Percentiles rank a stretch among this genome's conserved stretches.
Conservation (phyloP, 92 coral and sea anemone genomes). For the Plumapathes pennacea region DNA sequence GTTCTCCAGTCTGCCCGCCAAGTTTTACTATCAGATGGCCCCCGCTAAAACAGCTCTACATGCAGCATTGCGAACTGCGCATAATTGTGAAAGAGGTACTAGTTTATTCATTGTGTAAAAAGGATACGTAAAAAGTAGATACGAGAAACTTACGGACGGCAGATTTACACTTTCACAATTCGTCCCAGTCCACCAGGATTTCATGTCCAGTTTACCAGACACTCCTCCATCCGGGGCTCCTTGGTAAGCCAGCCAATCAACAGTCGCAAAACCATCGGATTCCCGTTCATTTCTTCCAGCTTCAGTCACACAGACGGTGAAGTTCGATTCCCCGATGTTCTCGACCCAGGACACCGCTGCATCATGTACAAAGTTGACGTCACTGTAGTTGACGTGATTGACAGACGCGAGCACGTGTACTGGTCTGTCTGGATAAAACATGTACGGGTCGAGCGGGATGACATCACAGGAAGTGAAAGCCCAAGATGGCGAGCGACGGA, state of each 20-base stretch:
- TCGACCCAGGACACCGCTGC: slow-evolving; percentile 64
- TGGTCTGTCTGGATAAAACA: slow-evolving; percentile 73
- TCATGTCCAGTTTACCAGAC: slow-evolving; percentile 30
- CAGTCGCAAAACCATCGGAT: too few species aligned
- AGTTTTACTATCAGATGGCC: too few species aligned
- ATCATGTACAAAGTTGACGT: slow-evolving; percentile 53
- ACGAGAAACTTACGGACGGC: slow-evolving; percentile 25
- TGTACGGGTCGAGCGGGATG: slow-evolving; percentile 35
- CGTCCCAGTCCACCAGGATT: slow-evolving; percentile 49
- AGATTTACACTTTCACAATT: slow-evolving; percentile 17
- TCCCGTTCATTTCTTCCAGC: slow-evolving; percentile 28
- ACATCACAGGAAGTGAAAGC: slow-evolving; percentile 17
- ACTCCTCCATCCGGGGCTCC: slow-evolving; percentile 47
- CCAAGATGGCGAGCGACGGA: too few species aligned
- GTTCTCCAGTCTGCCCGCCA: too few species aligned
- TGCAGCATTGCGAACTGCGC: too few species aligned
- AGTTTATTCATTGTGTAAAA: too few species aligned
- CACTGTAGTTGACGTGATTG: slow-evolving; percentile 58
- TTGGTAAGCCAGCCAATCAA: slow-evolving; percentile 36
- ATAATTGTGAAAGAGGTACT: too few species aligned
- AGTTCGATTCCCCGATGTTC: too few species aligned
- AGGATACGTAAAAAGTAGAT: too few species aligned
- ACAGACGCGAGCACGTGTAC: slow-evolving; percentile 67
- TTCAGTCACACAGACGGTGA: slow-evolving; percentile 30
- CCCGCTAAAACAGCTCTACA: too few species aligned